Base-by-base conservation (phyloP, 2,113 vertebrate genomes). In the Hypanus sabinus region DNA sequence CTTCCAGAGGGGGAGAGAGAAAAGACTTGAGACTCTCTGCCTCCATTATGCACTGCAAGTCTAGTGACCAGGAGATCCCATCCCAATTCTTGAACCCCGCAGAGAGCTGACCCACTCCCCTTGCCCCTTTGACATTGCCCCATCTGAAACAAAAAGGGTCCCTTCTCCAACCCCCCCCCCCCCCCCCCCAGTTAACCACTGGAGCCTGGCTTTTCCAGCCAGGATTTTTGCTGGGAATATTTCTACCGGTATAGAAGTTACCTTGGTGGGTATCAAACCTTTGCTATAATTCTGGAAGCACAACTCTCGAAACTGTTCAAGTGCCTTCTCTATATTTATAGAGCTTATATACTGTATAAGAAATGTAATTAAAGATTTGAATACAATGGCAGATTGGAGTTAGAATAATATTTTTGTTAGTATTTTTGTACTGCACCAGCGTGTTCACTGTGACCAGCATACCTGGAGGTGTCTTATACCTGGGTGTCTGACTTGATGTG, bases 351-450 rank as follows among this genome's bases (percentile, higher is more conserved):
- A 90, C 46, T 46, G 46, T 90, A 76, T n/a, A 62, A 33, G 46
- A 46, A 88, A 90, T 90, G 30, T 90, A 90, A 90, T 90, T 88
- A 65, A 73, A 90, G 60, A 68, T 90, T 65, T 87, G n/a, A 90
- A 90, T 90, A 90, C 60, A 18, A 18, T 33, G 11, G n/a, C n/a
- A 90, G 62, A 65, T 20, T 27, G 85, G 60, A 65, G 12, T 20
- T 90, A 62, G 85, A 76, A 10, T 16, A 62, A n/a, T 88, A 88
- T 57, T 85, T 85, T 60, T 85, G 8, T 57, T 55, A 46, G 20
- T 87, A 62, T 90, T 90, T 90, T 90, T 90, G 14, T 68, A 33
- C 18, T 79, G n/a, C 18, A 10, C 9, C 30, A 60, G 1, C 18
- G 57, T 62, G 22, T 87, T 10, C 11, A 62, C 27, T n/a, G 22